phyloP scores from a whole-genome alignment of 1,140 invertebrate species.

The Vanessa tameamea region DNA sequence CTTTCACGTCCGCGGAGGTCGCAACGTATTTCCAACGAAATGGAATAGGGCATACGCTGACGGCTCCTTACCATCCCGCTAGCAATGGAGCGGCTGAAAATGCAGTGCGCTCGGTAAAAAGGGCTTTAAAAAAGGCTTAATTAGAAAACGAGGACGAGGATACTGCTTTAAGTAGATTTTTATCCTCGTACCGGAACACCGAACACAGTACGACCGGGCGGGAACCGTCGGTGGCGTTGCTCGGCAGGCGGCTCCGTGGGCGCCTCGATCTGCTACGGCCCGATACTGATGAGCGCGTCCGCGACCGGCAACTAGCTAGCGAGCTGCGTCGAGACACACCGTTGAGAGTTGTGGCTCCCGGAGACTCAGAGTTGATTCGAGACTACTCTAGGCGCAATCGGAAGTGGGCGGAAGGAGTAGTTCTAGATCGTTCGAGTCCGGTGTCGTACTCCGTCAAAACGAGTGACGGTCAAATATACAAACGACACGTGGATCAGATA shows the following conservation, averaged over 20 bases:
- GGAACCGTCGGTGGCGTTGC: slow-evolving; percentile 27
- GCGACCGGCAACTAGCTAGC: background rate
- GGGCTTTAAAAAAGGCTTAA: slow-evolving; percentile 35
- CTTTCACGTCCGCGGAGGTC: slow-evolving; percentile 53
- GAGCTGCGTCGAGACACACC: background rate
- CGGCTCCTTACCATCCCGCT: slow-evolving; percentile 32
- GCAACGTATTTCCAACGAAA: slow-evolving; percentile 20
- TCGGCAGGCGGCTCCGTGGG: background rate
- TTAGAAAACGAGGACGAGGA: slow-evolving; percentile 22
- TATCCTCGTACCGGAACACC: slow-evolving; percentile 36
- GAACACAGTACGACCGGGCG: slow-evolving; percentile 37
- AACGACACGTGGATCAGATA: background rate
- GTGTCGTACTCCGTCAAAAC: background rate
- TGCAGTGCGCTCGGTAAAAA: slow-evolving; percentile 33
- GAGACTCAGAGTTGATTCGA: background rate
- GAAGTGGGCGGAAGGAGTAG: background rate
- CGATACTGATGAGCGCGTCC: background rate
- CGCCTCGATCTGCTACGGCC: background rate
- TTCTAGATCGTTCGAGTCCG: background rate
- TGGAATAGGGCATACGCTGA: slow-evolving; percentile 11
- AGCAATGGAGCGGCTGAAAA: slow-evolving; percentile 44
- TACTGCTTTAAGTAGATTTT: slow-evolving; percentile 31
- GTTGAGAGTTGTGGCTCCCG: background rate
- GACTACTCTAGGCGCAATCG: background rate
- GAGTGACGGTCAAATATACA: background rate